These are phyloP conservation scores for Myocastor coypus DNA, from an alignment of 2,113 vertebrate genomes.

Conservation along the genomic window DNA sequence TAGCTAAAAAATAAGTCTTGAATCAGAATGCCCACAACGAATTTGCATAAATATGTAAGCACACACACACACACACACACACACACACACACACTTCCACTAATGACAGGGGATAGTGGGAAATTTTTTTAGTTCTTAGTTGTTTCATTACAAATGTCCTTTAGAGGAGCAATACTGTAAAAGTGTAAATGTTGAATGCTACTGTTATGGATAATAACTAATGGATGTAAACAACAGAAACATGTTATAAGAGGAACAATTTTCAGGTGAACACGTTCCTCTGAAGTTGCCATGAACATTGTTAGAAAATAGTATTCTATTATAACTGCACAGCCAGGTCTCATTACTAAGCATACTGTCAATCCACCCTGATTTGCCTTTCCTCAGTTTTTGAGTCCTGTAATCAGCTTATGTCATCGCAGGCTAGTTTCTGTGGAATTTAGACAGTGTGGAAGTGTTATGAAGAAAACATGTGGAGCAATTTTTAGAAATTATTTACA, in stretches of 20 bases:
- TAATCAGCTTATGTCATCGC: neutral
- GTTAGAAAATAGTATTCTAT: neutral
- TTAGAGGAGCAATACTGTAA: neutral
- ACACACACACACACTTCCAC: neutral
- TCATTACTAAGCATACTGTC: neutral
- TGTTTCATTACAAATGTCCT: neutral
- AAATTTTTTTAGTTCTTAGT: neutral
- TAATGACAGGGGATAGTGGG: neutral
- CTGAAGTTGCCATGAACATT: neutral
- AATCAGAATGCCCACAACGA: neutral
- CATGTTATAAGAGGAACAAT: slow-evolving; percentile 2
- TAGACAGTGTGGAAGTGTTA: slow-evolving; percentile 23
- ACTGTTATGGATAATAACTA: neutral
- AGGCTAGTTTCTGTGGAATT: neutral
- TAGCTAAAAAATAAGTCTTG: slow-evolving; percentile 6
- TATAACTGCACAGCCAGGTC: neutral
- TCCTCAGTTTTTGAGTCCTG: neutral
- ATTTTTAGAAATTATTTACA: slow-evolving; percentile 37
- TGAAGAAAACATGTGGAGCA: slow-evolving; percentile 1
- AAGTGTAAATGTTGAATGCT: neutral
- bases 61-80: neutral
- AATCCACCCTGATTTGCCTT: neutral
- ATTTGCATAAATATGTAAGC: neutral
- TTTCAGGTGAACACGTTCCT: neutral
- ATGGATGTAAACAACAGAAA: slow-evolving; percentile 36